Percentiles rank a stretch among this genome's conserved stretches.
Evolutionary conservation across 2,888 invertebrate genomes (phyloP).

Genomic region (Dione vanillae): DNA sequence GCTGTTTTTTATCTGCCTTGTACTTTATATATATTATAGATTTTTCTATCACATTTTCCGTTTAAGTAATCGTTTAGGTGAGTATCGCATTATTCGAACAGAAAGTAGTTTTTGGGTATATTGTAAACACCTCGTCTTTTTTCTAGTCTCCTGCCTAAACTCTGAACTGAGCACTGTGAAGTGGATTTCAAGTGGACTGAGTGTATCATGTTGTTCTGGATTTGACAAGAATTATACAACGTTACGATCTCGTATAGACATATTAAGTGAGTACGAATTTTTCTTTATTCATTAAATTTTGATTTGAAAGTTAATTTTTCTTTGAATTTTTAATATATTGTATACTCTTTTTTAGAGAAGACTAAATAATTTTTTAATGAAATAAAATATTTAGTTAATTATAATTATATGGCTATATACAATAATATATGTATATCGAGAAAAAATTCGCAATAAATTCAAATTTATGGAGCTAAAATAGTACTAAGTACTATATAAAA

Average conservation of each 20-base stretch:
- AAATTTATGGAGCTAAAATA: no score
- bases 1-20: conserved; percentile 3
- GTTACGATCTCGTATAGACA: conserved; percentile 48
- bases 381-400: no score
- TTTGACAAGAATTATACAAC: conserved; percentile 56
- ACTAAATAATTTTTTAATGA: no score
- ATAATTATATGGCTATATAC: no score
- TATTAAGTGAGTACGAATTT: conserved; percentile 53
- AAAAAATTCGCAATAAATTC: neutral
- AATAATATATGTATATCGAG: no score
- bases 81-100: conserved; percentile 10
- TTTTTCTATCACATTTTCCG: neutral
- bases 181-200: conserved; percentile 54
- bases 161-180: conserved; percentile 45
- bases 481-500: neutral
- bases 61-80: conserved; percentile 23
- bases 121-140: conserved; percentile 40
- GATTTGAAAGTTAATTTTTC: no score
- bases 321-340: no score
- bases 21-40: neutral
- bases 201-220: conserved; percentile 62
- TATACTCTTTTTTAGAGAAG: no score
- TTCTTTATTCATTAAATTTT: neutral
- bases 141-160: conserved; percentile 51
- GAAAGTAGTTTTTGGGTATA: conserved; percentile 13